Percentiles rank a stretch among this genome's conserved stretches.
Evolutionary conservation across 2,113 vertebrate genomes (phyloP).

Genomic region (Phoenicopterus ruber): DNA sequence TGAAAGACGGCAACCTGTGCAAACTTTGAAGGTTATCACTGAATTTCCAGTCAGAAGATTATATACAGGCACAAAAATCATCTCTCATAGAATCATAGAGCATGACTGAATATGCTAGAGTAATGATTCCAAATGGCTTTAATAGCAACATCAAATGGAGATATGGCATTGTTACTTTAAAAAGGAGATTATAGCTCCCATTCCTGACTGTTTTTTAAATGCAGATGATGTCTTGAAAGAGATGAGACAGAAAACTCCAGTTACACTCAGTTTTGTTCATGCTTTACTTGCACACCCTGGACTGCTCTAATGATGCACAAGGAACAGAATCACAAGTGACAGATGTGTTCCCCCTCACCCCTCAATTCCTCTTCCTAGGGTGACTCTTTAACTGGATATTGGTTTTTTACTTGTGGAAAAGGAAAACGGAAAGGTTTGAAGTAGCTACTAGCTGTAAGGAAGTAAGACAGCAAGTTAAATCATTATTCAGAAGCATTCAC

Average conservation of each 20-base stretch:
- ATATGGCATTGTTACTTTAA: neutral
- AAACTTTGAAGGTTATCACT: neutral
- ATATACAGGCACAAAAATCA: neutral
- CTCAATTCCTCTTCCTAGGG: neutral
- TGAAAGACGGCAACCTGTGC: neutral
- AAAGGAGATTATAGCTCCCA: neutral
- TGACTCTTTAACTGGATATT: neutral
- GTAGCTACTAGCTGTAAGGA: neutral
- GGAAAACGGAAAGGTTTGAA: neutral
- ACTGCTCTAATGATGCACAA: neutral
- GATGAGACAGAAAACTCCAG: neutral
- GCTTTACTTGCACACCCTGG: neutral
- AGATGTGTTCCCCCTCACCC: rapidly evolving
- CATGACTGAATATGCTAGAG: neutral
- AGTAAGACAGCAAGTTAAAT: neutral
- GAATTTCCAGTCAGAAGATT: neutral
- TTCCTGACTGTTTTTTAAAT: neutral
- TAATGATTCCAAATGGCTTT: neutral
- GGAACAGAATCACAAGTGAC: neutral
- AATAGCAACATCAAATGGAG: neutral
- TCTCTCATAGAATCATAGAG: neutral
- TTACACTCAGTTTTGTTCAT: neutral
- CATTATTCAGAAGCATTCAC: neutral
- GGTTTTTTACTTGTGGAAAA: neutral
- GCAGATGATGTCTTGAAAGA: neutral